phyloP scores from a whole-genome alignment of 2,113 vertebrate genomes.

The Cyphomyrus plagiostoma region DNA sequence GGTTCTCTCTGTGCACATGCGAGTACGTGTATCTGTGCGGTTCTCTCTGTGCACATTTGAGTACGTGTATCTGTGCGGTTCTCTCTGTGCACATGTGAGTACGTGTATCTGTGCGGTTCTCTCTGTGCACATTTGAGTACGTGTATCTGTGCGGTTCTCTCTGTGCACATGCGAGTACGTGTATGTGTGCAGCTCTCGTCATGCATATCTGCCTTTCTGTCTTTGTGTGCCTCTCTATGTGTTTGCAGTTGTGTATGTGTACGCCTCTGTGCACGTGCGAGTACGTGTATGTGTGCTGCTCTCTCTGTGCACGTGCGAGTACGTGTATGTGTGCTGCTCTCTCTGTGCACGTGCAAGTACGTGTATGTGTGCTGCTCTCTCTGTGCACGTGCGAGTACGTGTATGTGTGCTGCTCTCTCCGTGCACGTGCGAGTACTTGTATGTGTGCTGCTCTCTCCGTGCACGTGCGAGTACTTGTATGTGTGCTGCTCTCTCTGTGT shows the following conservation, averaged over 20 bases:
- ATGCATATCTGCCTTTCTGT: not conserved
- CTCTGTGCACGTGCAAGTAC: constrained; percentile 12
- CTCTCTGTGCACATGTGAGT: not conserved
- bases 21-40: not conserved
- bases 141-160: not conserved
- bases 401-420: not conserved
- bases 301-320: not conserved
- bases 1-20: not conserved
- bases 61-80: constrained; percentile 4
- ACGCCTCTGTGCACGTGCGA: not conserved
- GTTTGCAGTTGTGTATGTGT: too few relatives aligned
- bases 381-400: not conserved
- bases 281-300: not conserved
- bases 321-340: not conserved
- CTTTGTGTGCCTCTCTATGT: too few relatives aligned
- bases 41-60: not conserved
- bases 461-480: not conserved
- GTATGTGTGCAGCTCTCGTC: not conserved
- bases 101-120: not conserved
- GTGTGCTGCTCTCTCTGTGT: not conserved
- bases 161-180: not conserved
- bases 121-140: not conserved
- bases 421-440: not conserved
- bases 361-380: not conserved
- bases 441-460: not conserved